Conservation (phyloP, 2,888 invertebrate species). For the Himalopsyche tibetana region DNA sequence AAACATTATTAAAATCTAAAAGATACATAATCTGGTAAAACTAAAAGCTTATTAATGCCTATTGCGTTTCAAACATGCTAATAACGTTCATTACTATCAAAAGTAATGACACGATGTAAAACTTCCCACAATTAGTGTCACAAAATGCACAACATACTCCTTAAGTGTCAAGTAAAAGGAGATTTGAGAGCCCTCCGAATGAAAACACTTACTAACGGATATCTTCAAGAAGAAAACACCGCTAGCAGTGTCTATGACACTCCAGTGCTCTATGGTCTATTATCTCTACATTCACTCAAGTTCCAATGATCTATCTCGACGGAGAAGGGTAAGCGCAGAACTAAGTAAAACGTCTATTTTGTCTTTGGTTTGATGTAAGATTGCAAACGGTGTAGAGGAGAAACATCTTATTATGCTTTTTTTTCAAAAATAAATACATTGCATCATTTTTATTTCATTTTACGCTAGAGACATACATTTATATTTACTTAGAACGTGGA, state of each 20-base stretch:
- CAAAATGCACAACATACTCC: not conserved
- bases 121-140: not conserved
- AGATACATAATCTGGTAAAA: too few species aligned
- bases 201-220: conserved; percentile 23
- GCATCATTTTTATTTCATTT: too few species aligned
- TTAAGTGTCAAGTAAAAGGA: too few species aligned
- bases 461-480: too few species aligned
- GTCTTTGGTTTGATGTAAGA: conserved; percentile 16
- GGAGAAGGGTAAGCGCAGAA: conserved; percentile 6
- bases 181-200: not conserved
- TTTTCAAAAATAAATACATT: too few species aligned
- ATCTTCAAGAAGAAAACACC: conserved; percentile 20
- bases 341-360: conserved; percentile 11
- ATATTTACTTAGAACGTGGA: too few species aligned
- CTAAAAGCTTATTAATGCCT: too few species aligned
- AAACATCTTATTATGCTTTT: not conserved
- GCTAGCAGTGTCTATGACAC: conserved; percentile 22
- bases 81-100: too few species aligned
- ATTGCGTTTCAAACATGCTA: too few species aligned
- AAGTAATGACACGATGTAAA: not conserved
- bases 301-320: conserved; percentile 15
- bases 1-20: too few species aligned
- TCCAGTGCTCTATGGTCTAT: conserved; percentile 16
- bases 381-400: not conserved
- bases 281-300: conserved; percentile 22